A percentile compares a stretch with the other conserved stretches of the same genome.
Evolutionary conservation across 2,888 invertebrate genomes (phyloP).

Genomic region (Meganola albula): DNA sequence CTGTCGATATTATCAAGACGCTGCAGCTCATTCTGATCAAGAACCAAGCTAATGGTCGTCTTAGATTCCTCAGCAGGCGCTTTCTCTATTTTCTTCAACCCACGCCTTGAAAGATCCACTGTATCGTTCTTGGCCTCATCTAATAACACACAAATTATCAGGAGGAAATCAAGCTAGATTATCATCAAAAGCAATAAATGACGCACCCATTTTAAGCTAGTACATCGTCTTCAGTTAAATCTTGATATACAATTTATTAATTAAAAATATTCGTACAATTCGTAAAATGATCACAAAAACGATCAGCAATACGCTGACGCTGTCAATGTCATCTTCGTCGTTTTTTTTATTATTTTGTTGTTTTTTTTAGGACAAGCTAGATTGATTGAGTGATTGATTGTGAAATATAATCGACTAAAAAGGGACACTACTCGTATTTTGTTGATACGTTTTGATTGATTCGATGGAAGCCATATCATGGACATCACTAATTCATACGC

Average conservation of each 20-base stretch:
- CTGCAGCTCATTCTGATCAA: conserved; percentile 92
- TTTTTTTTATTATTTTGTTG: too few species aligned
- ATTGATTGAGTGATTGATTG: too few species aligned
- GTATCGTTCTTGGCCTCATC: conserved; percentile 64
- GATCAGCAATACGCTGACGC: too few species aligned
- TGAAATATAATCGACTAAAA: too few species aligned
- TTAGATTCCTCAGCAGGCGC: conserved; percentile 83
- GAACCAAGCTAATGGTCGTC: conserved; percentile 82
- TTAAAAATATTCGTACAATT: too few species aligned
- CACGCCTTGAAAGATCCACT: conserved; percentile 87
- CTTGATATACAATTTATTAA: too few species aligned
- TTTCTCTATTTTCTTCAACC: conserved; percentile 88
- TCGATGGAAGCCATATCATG: too few species aligned
- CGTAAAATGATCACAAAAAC: too few species aligned
- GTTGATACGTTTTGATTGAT: too few species aligned
- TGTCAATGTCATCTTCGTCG: too few species aligned
- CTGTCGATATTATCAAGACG: conserved; percentile 92
- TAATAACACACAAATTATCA: conserved; percentile 18
- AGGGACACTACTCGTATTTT: too few species aligned
- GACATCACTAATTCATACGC: conserved; percentile 51
- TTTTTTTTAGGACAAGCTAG: too few species aligned
- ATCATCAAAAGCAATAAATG: conserved; percentile 1
- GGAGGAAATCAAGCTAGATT: conserved; percentile 1
- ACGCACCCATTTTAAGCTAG: conserved; percentile 51
- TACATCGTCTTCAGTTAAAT: conserved; percentile 46